phyloP scores from a whole-genome alignment of 2,113 vertebrate genomes.

The Heterocephalus glaber region DNA sequence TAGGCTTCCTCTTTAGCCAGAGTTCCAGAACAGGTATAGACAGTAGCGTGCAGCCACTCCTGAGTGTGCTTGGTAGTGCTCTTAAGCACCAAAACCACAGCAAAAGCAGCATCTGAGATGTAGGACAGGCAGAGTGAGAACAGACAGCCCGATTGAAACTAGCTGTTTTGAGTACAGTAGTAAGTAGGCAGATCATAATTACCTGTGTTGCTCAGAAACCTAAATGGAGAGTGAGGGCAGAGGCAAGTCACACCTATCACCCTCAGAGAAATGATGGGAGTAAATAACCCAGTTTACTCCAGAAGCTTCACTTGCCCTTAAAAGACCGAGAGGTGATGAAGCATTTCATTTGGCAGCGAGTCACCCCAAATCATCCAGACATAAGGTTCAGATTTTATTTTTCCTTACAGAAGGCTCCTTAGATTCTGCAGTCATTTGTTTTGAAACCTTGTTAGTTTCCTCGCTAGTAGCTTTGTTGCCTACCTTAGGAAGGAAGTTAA shows the following conservation, averaged over 20 bases:
- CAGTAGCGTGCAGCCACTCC: background rate
- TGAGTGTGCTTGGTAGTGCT: conserved; percentile 26
- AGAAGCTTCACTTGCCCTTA: conserved; percentile 15
- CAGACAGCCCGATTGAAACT: conserved; percentile 51
- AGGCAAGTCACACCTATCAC: conserved; percentile 50
- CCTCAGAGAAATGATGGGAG: conserved; percentile 50
- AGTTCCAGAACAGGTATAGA: background rate
- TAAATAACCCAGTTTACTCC: conserved; percentile 33
- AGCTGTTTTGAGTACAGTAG: background rate
- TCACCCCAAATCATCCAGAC: background rate
- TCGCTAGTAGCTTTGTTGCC: background rate
- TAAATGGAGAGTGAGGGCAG: conserved; percentile 52
- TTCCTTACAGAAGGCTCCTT: background rate
- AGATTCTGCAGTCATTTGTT: conserved; percentile 9
- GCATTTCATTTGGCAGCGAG: conserved; percentile 33
- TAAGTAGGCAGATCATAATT: conserved; percentile 71
- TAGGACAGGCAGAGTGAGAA: conserved; percentile 53
- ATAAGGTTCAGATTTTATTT: background rate
- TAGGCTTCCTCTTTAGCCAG: background rate
- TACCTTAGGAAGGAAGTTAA: conserved; percentile 17
- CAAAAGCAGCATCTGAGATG: conserved; percentile 48
- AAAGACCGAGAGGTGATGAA: background rate
- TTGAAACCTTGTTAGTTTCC: background rate
- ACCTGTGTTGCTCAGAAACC: conserved; percentile 74
- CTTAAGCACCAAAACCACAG: background rate